phyloP scores from a whole-genome alignment of 2,888 invertebrate genomes.

The Troglohyphantes excavatus region DNA sequence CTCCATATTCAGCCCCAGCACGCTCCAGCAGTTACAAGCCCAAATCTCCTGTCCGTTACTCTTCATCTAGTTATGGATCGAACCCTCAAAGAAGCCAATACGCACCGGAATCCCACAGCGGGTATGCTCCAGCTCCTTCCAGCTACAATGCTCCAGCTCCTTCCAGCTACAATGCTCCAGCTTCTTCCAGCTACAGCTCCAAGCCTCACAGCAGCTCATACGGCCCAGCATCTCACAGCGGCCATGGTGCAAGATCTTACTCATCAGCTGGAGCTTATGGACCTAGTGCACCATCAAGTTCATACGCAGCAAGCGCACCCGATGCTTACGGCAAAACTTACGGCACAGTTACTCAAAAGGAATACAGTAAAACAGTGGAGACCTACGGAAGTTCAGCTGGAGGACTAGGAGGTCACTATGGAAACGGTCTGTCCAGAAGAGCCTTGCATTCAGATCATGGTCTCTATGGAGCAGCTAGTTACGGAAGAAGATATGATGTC shows the following conservation, averaged over 20 bases:
- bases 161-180: neutral
- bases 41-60: neutral
- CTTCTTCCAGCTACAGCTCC: neutral
- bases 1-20: constrained; percentile 9
- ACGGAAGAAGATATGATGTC: constrained; percentile 51
- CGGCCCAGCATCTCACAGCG: neutral
- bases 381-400: constrained; percentile 52
- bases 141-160: constrained; percentile 2
- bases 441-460: constrained; percentile 36
- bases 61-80: neutral
- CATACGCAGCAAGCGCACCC: neutral
- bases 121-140: constrained; percentile 10
- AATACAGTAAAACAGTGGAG: constrained; percentile 60
- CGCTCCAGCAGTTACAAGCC: constrained; percentile 13
- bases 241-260: neutral
- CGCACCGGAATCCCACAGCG: neutral
- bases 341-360: constrained; percentile 59
- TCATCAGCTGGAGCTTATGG: neutral
- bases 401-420: constrained; percentile 11
- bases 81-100: constrained; percentile 2
- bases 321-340: constrained; percentile 49
- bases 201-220: neutral
- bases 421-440: constrained; percentile 13
- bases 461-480: constrained; percentile 65
- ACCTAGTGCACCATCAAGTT: neutral